These are phyloP conservation scores for Euglossa dilemma DNA, from an alignment of 1,140 invertebrate species.

Conservation along the genomic window DNA sequence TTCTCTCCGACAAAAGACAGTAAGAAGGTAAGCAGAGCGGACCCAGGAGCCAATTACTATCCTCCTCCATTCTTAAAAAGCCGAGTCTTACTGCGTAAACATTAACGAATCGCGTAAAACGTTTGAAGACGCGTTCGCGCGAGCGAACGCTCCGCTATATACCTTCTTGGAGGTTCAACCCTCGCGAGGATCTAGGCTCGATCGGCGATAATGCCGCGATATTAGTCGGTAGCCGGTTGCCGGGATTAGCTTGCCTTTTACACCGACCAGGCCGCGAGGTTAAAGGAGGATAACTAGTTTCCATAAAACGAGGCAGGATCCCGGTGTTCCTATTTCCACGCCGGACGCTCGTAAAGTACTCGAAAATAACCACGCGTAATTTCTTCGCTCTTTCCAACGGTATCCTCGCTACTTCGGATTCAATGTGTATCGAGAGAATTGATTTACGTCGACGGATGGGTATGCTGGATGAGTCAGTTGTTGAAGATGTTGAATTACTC, in stretches of 20 bases:
- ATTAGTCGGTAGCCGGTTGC: background rate
- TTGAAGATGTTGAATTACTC: no score
- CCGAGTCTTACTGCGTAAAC: no score
- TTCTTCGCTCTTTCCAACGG: background rate
- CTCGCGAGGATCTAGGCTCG: background rate
- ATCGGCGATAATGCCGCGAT: slow-evolving; percentile 16
- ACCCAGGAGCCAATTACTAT: no score
- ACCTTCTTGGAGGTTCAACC: background rate
- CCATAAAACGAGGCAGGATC: slow-evolving; percentile 15
- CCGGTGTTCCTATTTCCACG: slow-evolving; percentile 4
- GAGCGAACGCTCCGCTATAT: slow-evolving; percentile 13
- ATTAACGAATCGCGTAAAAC: slow-evolving; percentile 67
- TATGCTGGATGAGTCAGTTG: background rate
- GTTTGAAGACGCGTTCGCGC: no score
- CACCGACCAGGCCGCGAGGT: no score
- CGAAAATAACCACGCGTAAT: background rate
- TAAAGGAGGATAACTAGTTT: slow-evolving; percentile 4
- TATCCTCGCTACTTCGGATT: background rate
- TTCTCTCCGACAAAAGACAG: background rate
- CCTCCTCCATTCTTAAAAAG: no score
- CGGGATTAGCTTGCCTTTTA: background rate
- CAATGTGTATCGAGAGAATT: background rate
- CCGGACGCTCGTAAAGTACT: background rate
- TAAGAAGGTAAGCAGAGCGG: background rate
- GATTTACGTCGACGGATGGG: background rate